A percentile compares a stretch with the other conserved stretches of the same genome.
Conservation (phyloP, 2,797 vertebrate species). For the Cryptoprocta ferox region DNA sequence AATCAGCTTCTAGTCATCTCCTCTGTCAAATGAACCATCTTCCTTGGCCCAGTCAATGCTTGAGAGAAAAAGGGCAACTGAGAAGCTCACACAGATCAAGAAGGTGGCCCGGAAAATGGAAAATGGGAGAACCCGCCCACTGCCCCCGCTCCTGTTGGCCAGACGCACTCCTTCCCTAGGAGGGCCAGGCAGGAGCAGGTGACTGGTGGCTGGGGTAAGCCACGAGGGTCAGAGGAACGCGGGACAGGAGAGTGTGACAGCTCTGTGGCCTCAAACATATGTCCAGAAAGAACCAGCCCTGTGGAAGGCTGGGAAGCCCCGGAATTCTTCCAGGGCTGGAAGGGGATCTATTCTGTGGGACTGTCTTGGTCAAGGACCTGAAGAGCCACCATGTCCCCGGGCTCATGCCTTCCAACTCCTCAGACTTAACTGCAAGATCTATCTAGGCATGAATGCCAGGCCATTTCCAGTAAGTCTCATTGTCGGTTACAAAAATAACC, state of each 20-base stretch:
- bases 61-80: background rate
- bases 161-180: background rate
- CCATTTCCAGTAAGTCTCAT: slow-evolving; percentile 15
- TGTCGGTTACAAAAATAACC: slow-evolving; percentile 44
- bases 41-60: background rate
- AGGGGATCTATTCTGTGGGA: background rate
- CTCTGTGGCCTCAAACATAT: background rate
- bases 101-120: background rate
- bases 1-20: background rate
- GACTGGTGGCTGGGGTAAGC: background rate
- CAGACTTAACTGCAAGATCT: background rate
- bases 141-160: background rate
- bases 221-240: background rate
- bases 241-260: background rate
- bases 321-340: background rate
- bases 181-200: background rate
- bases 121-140: background rate
- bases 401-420: background rate
- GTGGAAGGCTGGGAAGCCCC: background rate
- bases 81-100: background rate
- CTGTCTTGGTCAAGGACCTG: background rate
- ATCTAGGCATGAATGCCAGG: background rate
- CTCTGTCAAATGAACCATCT: background rate
- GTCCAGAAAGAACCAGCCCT: background rate
- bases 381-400: background rate